A percentile compares a stretch with the other conserved stretches of the same genome.
Conservation (phyloP, 2,113 vertebrate genomes). For the Eubucco bourcierii region DNA sequence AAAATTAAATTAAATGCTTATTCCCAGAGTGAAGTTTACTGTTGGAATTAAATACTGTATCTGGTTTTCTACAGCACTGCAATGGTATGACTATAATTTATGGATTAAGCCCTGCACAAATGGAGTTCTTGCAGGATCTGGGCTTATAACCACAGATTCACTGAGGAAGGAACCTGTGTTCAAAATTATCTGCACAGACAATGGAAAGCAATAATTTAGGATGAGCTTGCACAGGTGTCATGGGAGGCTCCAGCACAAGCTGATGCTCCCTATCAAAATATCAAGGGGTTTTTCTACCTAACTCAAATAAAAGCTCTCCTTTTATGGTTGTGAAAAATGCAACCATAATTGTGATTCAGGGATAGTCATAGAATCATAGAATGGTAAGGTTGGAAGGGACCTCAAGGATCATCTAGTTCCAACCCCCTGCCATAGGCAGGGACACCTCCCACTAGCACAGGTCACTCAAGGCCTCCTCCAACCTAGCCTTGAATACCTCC, state of each 20-base stretch:
- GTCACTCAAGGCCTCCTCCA: no score
- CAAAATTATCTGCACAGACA: background rate
- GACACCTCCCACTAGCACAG: no score
- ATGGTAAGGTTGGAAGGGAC: no score
- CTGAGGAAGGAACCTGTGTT: background rate
- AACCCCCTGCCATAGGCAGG: no score
- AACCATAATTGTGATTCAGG: background rate
- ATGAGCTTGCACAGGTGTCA: background rate
- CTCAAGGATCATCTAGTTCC: no score
- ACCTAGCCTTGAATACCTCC: no score
- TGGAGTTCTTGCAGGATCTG: background rate
- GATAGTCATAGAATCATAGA: background rate
- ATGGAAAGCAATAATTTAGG: background rate
- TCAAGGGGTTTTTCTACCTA: background rate
- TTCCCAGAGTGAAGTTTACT: conserved; percentile 19
- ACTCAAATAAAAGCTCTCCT: background rate
- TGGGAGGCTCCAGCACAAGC: background rate
- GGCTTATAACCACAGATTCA: background rate
- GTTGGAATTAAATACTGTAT: conserved; percentile 9
- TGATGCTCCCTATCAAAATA: background rate
- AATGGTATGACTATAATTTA: background rate
- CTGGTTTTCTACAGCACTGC: background rate
- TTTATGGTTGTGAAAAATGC: background rate
- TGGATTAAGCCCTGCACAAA: background rate
- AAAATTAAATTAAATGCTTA: conserved; percentile 53